Evolutionary conservation across 2,113 vertebrate species (phyloP).

Genomic region (Damaliscus lunatus): DNA sequence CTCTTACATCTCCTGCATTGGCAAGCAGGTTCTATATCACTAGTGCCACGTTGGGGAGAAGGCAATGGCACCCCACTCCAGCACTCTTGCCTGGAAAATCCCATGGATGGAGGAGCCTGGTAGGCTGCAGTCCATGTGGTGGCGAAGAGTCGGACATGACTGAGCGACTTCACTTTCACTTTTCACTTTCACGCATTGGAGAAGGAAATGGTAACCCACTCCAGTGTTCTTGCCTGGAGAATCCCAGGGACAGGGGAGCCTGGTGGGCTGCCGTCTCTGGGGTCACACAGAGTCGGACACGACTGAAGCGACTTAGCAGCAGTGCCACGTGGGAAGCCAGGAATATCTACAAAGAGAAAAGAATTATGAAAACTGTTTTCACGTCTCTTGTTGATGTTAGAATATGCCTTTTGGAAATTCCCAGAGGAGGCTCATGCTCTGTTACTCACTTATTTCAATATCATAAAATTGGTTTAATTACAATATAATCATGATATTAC

Average conservation of each 20-base stretch:
- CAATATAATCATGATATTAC: neutral
- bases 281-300: rapidly evolving
- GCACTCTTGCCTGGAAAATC: too few relatives aligned
- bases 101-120: too few relatives aligned
- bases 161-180: too few relatives aligned
- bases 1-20: neutral
- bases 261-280: too few relatives aligned
- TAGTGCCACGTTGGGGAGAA: neutral
- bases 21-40: neutral
- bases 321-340: neutral
- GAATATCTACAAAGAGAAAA: neutral
- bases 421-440: neutral
- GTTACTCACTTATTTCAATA: neutral
- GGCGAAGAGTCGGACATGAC: rapidly evolving
- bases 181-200: too few relatives aligned
- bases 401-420: neutral
- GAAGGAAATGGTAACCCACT: too few relatives aligned
- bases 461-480: conserved; percentile 8
- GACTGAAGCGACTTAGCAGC: too few relatives aligned
- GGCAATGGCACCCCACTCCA: too few relatives aligned
- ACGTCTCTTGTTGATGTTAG: neutral
- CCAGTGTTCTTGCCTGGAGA: too few relatives aligned
- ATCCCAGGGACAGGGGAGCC: too few relatives aligned
- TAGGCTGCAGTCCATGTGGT: too few relatives aligned
- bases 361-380: conserved; percentile 12